These are phyloP conservation scores for Paragorgia papillata DNA, from an alignment of 92 coral and sea anemone genomes.

Conservation along the genomic window DNA sequence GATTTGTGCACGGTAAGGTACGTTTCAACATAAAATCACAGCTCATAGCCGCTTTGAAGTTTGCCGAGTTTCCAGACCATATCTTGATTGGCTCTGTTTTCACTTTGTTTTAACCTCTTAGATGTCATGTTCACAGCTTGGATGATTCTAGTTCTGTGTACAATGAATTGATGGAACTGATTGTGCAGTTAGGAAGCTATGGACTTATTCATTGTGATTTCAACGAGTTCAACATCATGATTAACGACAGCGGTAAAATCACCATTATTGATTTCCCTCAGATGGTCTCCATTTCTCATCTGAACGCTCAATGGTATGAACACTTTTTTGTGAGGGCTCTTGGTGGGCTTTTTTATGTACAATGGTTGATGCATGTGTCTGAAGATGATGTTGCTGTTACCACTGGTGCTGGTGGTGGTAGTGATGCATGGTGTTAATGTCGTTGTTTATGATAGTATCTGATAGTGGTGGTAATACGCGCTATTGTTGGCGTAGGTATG, in stretches of 20 bases:
- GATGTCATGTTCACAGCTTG: slow-evolving; percentile 87
- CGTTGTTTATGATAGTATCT: background rate
- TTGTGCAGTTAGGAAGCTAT: slow-evolving; percentile 82
- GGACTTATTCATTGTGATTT: slow-evolving; percentile 97
- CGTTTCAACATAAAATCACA: too few relatives aligned
- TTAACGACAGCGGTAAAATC: slow-evolving; percentile 79
- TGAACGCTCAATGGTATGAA: slow-evolving; percentile 91
- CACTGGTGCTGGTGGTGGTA: too few relatives aligned
- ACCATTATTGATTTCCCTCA: slow-evolving; percentile 98
- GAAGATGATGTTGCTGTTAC: background rate
- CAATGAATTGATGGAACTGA: slow-evolving; percentile 92
- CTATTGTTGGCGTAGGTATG: too few relatives aligned
- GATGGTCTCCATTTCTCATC: slow-evolving; percentile 96
- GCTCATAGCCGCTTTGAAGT: too few relatives aligned
- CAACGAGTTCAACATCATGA: slow-evolving; percentile 88
- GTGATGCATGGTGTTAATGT: background rate
- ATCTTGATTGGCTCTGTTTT: too few relatives aligned
- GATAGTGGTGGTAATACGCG: too few relatives aligned
- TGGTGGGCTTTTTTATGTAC: too few relatives aligned
- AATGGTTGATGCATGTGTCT: too few relatives aligned
- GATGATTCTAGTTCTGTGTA: slow-evolving; percentile 75
- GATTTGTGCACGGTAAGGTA: too few relatives aligned
- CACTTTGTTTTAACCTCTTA: too few relatives aligned
- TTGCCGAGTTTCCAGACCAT: too few relatives aligned
- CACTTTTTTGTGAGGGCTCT: background rate